Evolutionary conservation across 2,888 invertebrate genomes (phyloP).

Genomic region (Parnassius orleans): DNA sequence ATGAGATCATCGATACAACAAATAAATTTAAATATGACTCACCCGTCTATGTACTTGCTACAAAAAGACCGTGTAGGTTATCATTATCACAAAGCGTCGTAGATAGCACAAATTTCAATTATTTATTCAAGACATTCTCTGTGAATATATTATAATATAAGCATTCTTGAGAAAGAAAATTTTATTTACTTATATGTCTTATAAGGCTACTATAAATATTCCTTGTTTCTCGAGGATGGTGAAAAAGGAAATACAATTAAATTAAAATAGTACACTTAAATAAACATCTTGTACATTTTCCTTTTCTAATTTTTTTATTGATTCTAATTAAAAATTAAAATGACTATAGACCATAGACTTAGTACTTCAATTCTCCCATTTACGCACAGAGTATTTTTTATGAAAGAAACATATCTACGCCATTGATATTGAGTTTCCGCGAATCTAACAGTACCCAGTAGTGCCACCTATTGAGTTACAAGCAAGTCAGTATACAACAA

Average conservation of each 20-base stretch:
- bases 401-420: too few species aligned
- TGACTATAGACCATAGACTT: too few species aligned
- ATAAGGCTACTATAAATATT: slow-evolving; percentile 4
- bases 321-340: slow-evolving; percentile 24
- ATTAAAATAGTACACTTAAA: slow-evolving; percentile 39
- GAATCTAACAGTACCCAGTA: slow-evolving; percentile 40
- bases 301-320: slow-evolving; percentile 30
- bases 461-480: slow-evolving; percentile 57
- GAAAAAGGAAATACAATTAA: slow-evolving; percentile 62
- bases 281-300: slow-evolving; percentile 28
- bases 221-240: slow-evolving; percentile 36
- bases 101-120: slow-evolving; percentile 44
- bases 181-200: slow-evolving; percentile 4
- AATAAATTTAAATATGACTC: slow-evolving; percentile 82
- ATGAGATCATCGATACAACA: slow-evolving; percentile 80
- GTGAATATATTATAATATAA: background rate
- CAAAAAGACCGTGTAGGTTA: slow-evolving; percentile 76
- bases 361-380: too few species aligned
- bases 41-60: slow-evolving; percentile 70
- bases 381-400: too few species aligned
- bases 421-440: slow-evolving; percentile 57
- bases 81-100: slow-evolving; percentile 63
- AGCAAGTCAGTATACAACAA: slow-evolving; percentile 21
- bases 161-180: background rate
- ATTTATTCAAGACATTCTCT: slow-evolving; percentile 36